Conservation (phyloP, 2,797 vertebrate genomes). For the Triplophysa yarkandensis region DNA sequence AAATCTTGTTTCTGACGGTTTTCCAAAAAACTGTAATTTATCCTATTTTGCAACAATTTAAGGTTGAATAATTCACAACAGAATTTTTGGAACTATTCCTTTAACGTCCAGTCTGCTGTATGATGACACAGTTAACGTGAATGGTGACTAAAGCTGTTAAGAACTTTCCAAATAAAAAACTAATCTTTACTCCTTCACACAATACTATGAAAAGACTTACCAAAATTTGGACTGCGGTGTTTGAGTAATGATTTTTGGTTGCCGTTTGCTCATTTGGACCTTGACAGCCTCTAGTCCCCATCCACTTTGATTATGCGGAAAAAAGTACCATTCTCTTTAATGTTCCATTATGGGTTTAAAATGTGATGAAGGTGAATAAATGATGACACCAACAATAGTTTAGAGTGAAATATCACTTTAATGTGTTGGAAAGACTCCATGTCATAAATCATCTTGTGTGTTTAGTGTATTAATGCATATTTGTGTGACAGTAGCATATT, state of each 20-base stretch:
- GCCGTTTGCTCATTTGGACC: no score
- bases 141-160: neutral
- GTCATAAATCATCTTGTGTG: conserved; percentile 32
- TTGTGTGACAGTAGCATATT: conserved; percentile 1
- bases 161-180: neutral
- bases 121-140: neutral
- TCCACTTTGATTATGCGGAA: neutral
- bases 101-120: neutral
- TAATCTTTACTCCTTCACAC: neutral
- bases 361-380: neutral
- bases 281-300: neutral
- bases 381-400: neutral
- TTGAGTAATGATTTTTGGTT: no score
- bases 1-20: no score
- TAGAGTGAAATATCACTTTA: neutral
- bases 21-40: no score
- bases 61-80: no score
- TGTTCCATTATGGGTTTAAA: neutral
- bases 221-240: neutral
- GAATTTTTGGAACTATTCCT: neutral
- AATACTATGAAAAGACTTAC: neutral
- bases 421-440: conserved; percentile 33
- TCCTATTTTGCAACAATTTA: no score
- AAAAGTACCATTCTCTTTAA: conserved; percentile 1
- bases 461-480: conserved; percentile 31